A percentile compares a stretch with the other conserved stretches of the same genome.
Conservation (phyloP, 2,888 invertebrate species). For the Scaptodrosophila latifasciaeformis region DNA sequence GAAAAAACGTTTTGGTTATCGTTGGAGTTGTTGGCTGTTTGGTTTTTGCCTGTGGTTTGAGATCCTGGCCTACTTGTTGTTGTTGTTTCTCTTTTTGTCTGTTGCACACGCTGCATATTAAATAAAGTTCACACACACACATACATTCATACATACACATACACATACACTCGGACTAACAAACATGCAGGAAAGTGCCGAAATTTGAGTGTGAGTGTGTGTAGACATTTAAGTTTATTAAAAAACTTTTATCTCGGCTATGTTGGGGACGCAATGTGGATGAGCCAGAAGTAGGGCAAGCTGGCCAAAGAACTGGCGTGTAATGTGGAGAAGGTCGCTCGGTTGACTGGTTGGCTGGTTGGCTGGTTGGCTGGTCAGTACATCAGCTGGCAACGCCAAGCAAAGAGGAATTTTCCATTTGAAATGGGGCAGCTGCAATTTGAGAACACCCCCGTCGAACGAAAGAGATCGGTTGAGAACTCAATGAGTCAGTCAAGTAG, state of each 20-base stretch:
- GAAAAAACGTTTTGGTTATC: neutral
- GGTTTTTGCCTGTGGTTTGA: neutral
- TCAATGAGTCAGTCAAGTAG: no score
- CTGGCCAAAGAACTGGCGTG: no score
- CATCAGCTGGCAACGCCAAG: neutral
- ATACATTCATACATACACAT: neutral
- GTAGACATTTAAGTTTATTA: conserved; percentile 16
- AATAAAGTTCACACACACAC: no score
- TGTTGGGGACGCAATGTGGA: no score
- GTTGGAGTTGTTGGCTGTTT: neutral
- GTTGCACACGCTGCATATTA: no score
- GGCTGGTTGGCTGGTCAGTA: neutral
- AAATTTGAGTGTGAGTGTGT: neutral
- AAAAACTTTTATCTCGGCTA: conserved; percentile 12
- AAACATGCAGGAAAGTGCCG: neutral
- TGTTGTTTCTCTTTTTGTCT: no score
- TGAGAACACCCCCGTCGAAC: no score
- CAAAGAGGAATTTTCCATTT: neutral
- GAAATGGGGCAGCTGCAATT: no score
- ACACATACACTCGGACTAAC: neutral
- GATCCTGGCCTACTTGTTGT: no score
- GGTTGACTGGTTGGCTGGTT: neutral
- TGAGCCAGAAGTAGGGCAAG: no score
- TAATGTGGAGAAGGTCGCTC: no score
- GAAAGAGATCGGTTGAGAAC: no score